These are phyloP conservation scores for Oligia latruncula DNA, from an alignment of 2,888 invertebrate genomes.

Conservation along the genomic window DNA sequence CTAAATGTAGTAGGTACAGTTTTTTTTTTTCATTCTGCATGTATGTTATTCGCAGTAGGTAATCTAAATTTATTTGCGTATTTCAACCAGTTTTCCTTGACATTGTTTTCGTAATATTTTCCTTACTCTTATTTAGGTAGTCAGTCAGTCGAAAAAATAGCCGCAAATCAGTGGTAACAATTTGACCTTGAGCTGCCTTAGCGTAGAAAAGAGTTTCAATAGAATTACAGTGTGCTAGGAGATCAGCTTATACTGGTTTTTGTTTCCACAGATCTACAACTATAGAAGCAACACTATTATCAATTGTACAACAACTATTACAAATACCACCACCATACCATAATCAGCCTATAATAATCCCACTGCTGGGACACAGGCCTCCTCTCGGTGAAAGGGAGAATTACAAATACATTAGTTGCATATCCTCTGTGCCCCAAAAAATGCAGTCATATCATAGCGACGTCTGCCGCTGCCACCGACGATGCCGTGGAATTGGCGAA, in stretches of 20 bases:
- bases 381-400: too few relatives aligned
- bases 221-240: background rate
- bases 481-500: too few relatives aligned
- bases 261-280: too few relatives aligned
- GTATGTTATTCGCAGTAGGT: background rate
- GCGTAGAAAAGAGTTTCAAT: too few relatives aligned
- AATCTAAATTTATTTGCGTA: background rate
- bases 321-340: background rate
- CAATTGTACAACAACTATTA: background rate
- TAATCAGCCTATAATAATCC: too few relatives aligned
- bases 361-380: too few relatives aligned
- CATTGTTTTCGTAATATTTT: constrained; percentile 21
- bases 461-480: background rate
- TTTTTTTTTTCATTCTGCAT: background rate
- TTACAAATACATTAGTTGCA: background rate
- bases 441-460: background rate
- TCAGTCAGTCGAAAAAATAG: background rate
- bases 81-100: constrained; percentile 38
- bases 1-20: background rate
- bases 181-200: background rate
- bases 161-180: too few relatives aligned
- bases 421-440: background rate
- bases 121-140: constrained; percentile 4
- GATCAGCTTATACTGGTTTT: too few relatives aligned
- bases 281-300: too few relatives aligned